These are phyloP conservation scores for Liopterus haemorrhoidalis DNA, from an alignment of 2,888 invertebrate genomes.

Conservation along the genomic window DNA sequence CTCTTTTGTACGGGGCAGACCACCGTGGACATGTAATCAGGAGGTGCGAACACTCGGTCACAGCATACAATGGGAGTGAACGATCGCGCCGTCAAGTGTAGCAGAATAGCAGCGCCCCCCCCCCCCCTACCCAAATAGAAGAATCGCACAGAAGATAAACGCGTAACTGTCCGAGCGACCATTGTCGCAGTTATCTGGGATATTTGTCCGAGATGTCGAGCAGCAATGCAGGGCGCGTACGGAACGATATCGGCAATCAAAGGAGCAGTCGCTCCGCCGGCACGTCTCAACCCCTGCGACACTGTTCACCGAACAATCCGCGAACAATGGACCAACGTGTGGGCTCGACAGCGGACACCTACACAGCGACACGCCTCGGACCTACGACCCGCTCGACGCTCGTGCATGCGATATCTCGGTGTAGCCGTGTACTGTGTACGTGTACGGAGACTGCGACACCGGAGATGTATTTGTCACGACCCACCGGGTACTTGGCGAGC, in stretches of 20 bases:
- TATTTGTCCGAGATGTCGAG: not conserved
- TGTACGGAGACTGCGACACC: conserved; percentile 4
- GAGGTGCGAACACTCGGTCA: too few species aligned
- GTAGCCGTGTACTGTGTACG: not conserved
- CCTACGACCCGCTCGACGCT: conserved; percentile 5
- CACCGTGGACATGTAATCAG: too few species aligned
- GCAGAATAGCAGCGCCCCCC: too few species aligned
- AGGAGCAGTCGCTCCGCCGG: not conserved
- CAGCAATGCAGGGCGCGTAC: not conserved
- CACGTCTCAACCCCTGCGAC: not conserved
- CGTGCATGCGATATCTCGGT: conserved; percentile 4
- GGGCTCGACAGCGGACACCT: conserved; percentile 11
- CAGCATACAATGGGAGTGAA: too few species aligned
- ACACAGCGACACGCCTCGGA: conserved; percentile 14
- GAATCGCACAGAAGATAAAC: too few species aligned
- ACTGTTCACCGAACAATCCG: not conserved
- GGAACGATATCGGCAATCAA: conserved; percentile 2
- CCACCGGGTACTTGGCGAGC: not conserved
- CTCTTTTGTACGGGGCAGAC: too few species aligned
- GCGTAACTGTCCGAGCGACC: too few species aligned
- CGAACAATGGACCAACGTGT: conserved; percentile 15
- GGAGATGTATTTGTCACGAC: conserved; percentile 40
- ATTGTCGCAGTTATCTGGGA: too few species aligned
- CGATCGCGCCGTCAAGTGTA: too few species aligned
- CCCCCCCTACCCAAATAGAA: too few species aligned